Conservation (phyloP, 2,888 invertebrate species). For the Panopea generosa region DNA sequence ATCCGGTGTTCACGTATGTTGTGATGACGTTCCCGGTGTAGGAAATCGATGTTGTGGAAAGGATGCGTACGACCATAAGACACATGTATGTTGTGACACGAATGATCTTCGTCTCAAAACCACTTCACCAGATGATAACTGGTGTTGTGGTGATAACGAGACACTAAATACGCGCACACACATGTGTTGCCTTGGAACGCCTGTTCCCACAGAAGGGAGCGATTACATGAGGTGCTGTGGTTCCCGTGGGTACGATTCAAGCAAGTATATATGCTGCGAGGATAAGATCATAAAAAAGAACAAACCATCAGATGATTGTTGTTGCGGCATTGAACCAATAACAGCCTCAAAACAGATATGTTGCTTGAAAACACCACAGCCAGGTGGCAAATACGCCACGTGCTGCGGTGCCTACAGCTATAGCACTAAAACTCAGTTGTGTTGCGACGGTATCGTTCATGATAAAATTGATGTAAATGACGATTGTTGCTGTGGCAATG, state of each 20-base stretch:
- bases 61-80: constrained; percentile 29
- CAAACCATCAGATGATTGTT: constrained; percentile 24
- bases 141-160: constrained; percentile 36
- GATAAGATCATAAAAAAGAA: constrained; percentile 16
- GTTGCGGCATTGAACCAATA: constrained; percentile 26
- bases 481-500: constrained; percentile 50
- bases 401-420: constrained; percentile 46
- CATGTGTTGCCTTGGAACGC: constrained; percentile 43
- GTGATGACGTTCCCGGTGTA: constrained; percentile 31
- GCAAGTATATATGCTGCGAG: constrained; percentile 14
- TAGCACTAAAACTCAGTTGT: constrained; percentile 36
- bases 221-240: too few relatives aligned
- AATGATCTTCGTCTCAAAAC: constrained; percentile 21
- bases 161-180: constrained; percentile 28
- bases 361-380: constrained; percentile 37
- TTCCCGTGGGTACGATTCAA: too few relatives aligned
- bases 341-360: constrained; percentile 23
- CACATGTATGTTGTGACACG: constrained; percentile 34
- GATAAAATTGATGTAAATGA: constrained; percentile 38
- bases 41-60: constrained; percentile 34
- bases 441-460: constrained; percentile 38
- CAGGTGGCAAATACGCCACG: constrained; percentile 18
- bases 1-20: constrained; percentile 33
- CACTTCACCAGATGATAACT: constrained; percentile 26
- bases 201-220: too few relatives aligned